phyloP scores from a whole-genome alignment of 1,140 invertebrate species.

The Spodoptera litura region DNA sequence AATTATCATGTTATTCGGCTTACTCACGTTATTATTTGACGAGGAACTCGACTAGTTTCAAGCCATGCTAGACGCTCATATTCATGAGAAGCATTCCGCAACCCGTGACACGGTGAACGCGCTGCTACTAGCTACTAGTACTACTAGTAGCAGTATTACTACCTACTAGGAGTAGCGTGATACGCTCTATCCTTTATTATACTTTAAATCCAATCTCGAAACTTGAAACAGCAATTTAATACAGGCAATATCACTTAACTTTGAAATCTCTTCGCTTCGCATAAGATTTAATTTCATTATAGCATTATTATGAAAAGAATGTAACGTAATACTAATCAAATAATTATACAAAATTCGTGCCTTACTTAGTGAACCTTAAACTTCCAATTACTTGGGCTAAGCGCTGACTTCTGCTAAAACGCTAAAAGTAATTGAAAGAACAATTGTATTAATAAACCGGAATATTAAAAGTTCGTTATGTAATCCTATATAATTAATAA shows the following conservation, averaged over 20 bases:
- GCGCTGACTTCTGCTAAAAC: slow-evolving; percentile 5
- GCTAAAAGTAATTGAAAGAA: slow-evolving; percentile 32
- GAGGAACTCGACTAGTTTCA: no score
- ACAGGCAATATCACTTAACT: not conserved
- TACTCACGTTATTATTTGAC: no score
- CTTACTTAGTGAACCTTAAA: slow-evolving; percentile 2
- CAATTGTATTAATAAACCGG: slow-evolving; percentile 16
- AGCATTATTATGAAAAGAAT: slow-evolving; percentile 4
- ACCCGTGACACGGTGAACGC: no score
- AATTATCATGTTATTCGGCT: no score
- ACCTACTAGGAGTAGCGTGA: no score
- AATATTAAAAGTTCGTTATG: slow-evolving; percentile 23
- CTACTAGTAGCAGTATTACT: no score
- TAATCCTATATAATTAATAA: slow-evolving; percentile 33
- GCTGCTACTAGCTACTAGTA: no score
- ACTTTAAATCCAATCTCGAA: not conserved
- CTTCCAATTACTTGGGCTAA: slow-evolving; percentile 26
- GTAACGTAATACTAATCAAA: slow-evolving; percentile 30
- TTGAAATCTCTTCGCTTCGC: not conserved
- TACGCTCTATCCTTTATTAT: not conserved
- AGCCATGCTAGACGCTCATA: no score
- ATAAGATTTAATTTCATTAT: slow-evolving; percentile 8
- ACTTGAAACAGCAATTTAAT: slow-evolving; percentile 1
- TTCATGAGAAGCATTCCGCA: no score
- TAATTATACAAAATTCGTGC: slow-evolving; percentile 25